Conservation (phyloP, 64 coral and sea anemone genomes). For the Orbicella faveolata region DNA sequence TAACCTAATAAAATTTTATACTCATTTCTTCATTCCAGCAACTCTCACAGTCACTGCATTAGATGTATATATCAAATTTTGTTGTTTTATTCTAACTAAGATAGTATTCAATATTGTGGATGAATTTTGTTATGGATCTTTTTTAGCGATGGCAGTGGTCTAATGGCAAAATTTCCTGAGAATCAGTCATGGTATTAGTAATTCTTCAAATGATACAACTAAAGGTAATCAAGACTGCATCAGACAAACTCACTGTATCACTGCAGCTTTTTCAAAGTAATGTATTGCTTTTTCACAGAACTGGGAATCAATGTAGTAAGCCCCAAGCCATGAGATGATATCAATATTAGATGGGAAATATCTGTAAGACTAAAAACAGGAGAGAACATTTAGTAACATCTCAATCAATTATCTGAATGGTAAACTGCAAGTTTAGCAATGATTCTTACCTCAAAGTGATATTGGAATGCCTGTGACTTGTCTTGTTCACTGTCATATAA, state of each 20-base stretch:
- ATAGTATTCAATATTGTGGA: too few species aligned
- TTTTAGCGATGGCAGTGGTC: too few species aligned
- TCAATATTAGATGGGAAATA: slow-evolving; percentile 98
- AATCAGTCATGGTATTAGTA: background rate
- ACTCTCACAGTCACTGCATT: too few species aligned
- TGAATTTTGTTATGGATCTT: too few species aligned
- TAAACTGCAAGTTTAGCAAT: background rate
- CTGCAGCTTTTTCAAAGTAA: slow-evolving; percentile 94
- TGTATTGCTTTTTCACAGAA: slow-evolving; percentile 99
- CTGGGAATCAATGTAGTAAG: slow-evolving; percentile 99
- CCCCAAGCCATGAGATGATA: slow-evolving; percentile 98
- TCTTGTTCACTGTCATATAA: slow-evolving; percentile 96
- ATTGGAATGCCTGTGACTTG: slow-evolving; percentile 98
- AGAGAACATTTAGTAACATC: background rate
- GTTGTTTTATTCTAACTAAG: too few species aligned
- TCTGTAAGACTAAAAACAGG: slow-evolving; percentile 63
- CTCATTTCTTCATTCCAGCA: too few species aligned
- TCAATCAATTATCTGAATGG: background rate
- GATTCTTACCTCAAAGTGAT: slow-evolving; percentile 87
- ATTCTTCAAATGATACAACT: background rate
- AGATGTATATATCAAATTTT: too few species aligned
- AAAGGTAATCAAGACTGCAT: background rate
- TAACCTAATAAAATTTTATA: too few species aligned
- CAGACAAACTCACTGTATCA: slow-evolving; percentile 82
- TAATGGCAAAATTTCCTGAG: too few species aligned